phyloP scores from a whole-genome alignment of 2,888 invertebrate genomes.

The Dione juno region DNA sequence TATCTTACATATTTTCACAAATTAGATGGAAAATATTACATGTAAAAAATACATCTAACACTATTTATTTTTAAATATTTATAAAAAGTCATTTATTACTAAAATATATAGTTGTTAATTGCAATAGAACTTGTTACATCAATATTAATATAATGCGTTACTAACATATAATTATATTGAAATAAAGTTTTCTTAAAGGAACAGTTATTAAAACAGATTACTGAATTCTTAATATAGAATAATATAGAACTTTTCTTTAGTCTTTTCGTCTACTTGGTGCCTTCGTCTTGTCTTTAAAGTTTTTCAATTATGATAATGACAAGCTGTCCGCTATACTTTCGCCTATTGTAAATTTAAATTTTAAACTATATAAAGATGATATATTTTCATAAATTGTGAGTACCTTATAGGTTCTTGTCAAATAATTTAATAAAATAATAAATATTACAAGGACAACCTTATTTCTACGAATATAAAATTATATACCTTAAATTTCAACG shows the following conservation, averaged over 20 bases:
- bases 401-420: not conserved
- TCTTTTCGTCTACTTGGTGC: constrained; percentile 12
- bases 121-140: not conserved
- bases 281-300: constrained; percentile 23
- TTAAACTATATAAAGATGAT: constrained; percentile 13
- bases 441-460: no score
- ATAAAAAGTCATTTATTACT: no score
- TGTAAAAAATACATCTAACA: no score
- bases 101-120: no score
- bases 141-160: not conserved
- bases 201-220: constrained; percentile 12
- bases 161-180: no score
- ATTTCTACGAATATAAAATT: no score
- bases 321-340: constrained; percentile 19
- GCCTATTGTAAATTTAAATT: constrained; percentile 16
- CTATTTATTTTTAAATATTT: no score
- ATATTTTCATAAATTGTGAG: constrained; percentile 9
- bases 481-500: no score
- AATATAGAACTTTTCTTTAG: constrained; percentile 12
- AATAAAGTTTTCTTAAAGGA: not conserved
- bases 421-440: not conserved
- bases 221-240: constrained; percentile 10
- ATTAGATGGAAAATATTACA: no score
- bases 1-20: no score
- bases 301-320: constrained; percentile 28